Conservation (phyloP, 2,888 invertebrate genomes). For the Netelia fuscicornis region DNA sequence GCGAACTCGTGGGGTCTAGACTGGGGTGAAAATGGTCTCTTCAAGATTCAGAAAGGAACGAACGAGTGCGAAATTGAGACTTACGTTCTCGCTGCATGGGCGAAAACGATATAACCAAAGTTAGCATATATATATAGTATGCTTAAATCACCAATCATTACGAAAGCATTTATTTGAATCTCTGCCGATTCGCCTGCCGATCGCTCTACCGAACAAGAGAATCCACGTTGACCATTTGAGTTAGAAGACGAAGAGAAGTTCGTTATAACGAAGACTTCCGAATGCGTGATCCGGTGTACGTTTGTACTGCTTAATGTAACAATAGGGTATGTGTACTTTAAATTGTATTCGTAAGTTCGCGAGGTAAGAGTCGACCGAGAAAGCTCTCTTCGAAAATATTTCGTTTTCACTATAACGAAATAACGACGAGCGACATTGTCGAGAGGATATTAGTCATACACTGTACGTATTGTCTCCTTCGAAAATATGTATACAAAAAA, state of each 20-base stretch:
- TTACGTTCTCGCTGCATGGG: conserved; percentile 94
- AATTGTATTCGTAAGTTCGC: conserved; percentile 57
- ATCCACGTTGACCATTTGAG: conserved; percentile 10
- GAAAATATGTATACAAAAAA: conserved; percentile 57
- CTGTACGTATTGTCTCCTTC: conserved; percentile 56
- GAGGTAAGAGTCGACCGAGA: conserved; percentile 36
- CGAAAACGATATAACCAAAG: conserved; percentile 85
- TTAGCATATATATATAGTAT: conserved; percentile 33
- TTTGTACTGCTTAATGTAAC: conserved; percentile 67
- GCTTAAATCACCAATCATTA: conserved; percentile 50
- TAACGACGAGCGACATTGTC: conserved; percentile 34
- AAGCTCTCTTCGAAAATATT: conserved; percentile 43
- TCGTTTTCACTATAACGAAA: conserved; percentile 29
- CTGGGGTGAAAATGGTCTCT: conserved; percentile 97
- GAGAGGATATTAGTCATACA: conserved; percentile 58
- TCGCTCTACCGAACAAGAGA: conserved; percentile 35
- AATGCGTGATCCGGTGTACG: conserved; percentile 66
- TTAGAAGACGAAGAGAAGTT: conserved; percentile 19
- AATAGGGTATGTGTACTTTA: conserved; percentile 49
- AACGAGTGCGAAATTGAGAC: conserved; percentile 97
- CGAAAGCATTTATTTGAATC: conserved; percentile 77
- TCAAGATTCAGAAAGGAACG: conserved; percentile 93
- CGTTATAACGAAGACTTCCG: conserved; percentile 40
- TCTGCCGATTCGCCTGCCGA: conserved; percentile 65
- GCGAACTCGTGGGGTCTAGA: conserved; percentile 97